Base-by-base conservation (phyloP, 2,797 vertebrate genomes). In the Melopsittacus undulatus region DNA sequence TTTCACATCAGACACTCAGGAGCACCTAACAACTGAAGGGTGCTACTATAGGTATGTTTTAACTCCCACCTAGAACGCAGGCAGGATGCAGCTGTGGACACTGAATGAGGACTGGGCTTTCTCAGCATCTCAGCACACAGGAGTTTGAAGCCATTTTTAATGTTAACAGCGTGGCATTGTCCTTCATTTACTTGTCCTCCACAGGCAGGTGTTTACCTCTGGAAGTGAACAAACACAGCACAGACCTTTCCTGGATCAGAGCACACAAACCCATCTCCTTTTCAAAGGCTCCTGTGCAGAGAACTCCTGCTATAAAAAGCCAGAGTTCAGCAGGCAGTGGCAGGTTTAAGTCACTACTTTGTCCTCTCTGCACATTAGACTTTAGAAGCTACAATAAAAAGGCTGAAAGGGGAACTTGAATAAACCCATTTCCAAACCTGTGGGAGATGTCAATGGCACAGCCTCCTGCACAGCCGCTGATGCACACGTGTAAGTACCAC, bases 371-470 rank as follows among this genome's bases (percentile, higher is more conserved):
- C 57, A 85, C 85, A 81, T 94, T 75, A 95, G 92, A 64, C 89
- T 92, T 96, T 92, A 91, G 91, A 95, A 86, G 70, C 76, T 70
- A 45, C 77, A 94, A 94, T 93, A 92, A 97, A 91, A 88, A 95
- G 83, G 86, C 63, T 79, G 57, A 93, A 90, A 97, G 93, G 91
- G 92, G 87, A 96, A 76, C 93, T 86, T 92, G 57, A 95, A 94
- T 90, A 82, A 86, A 95, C 90, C 29, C 74, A 49, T 78, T 87
- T 94, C 93, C 3, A 76, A 82, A 70, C 82, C 66, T 74, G 63
- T n/a, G 88, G 40, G 57, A 92, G 89, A 40, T 89, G 88, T 89
- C 66, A 72, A 34, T 73, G 87, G 75, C 76, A 67, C 61, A 88
- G 83, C 83, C 61, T 86, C 68, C 90, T 87, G 86, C 95, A 85